A percentile compares a stretch with the other conserved stretches of the same genome.
Conservation (phyloP, 2,113 vertebrate genomes). For the Poecilia latipinna region DNA sequence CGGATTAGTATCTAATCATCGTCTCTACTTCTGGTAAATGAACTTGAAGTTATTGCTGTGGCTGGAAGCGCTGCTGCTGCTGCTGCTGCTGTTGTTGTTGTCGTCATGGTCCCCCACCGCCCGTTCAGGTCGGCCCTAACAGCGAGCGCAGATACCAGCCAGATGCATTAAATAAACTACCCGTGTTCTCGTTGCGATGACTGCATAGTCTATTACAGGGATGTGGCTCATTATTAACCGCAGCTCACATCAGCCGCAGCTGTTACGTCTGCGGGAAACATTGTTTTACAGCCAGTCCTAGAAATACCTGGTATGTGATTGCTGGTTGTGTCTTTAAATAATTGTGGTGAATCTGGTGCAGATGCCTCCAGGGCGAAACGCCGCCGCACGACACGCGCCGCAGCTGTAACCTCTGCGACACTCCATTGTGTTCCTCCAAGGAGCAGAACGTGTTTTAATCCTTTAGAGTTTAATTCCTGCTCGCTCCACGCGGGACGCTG, state of each 20-base stretch:
- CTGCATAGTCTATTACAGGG: neutral
- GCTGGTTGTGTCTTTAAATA: neutral
- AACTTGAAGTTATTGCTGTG: no score
- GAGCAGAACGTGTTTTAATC: neutral
- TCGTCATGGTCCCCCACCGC: no score
- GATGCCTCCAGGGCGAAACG: neutral
- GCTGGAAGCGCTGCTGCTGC: no score
- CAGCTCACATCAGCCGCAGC: neutral
- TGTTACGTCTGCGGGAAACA: neutral
- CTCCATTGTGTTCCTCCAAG: neutral
- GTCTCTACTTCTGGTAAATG: no score
- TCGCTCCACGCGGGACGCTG: no score
- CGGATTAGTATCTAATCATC: no score
- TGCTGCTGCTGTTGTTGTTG: no score
- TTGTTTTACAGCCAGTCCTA: neutral
- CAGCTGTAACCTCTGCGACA: neutral
- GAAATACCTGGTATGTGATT: neutral
- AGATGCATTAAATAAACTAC: neutral
- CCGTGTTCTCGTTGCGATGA: neutral
- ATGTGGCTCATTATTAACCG: neutral
- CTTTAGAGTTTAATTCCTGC: neutral
- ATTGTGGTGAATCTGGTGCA: no score
- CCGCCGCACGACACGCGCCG: no score
- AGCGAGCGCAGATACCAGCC: neutral
- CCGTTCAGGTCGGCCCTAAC: no score